Percentiles rank a stretch among this genome's conserved stretches.
phyloP scores from a whole-genome alignment of 2,888 invertebrate genomes.

The Sphaerophoria rueppellii region DNA sequence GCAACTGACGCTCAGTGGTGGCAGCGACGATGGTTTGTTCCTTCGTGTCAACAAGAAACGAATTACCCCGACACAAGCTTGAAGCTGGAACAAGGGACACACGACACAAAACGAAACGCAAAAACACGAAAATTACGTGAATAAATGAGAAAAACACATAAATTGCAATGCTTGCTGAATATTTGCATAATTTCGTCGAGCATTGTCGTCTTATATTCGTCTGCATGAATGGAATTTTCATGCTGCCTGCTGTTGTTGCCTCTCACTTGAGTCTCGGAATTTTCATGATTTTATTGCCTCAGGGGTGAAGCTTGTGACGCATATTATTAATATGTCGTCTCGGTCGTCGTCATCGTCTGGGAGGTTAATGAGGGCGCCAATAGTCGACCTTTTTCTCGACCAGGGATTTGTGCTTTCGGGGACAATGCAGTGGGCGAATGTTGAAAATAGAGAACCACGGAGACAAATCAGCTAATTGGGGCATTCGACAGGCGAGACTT shows the following conservation, averaged over 20 bases:
- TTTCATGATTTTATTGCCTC: not conserved
- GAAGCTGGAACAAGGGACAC: not conserved
- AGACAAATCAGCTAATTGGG: too few relatives aligned
- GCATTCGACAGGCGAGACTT: too few relatives aligned
- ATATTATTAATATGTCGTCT: not conserved
- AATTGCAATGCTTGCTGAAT: conserved; percentile 72
- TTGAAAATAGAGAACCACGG: too few relatives aligned
- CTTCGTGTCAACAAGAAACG: conserved; percentile 68
- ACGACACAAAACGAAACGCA: conserved; percentile 36
- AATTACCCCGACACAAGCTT: conserved; percentile 51
- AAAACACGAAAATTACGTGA: conserved; percentile 71
- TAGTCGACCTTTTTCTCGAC: not conserved
- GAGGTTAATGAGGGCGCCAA: not conserved
- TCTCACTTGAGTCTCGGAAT: not conserved
- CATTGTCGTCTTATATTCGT: conserved; percentile 44
- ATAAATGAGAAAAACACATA: conserved; percentile 71
- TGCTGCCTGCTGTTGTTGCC: not conserved
- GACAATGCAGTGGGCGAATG: too few relatives aligned
- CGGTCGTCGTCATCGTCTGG: too few relatives aligned
- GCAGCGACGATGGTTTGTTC: not conserved
- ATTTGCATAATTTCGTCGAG: conserved; percentile 73
- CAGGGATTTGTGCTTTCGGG: too few relatives aligned
- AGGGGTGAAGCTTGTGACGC: not conserved
- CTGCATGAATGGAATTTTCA: not conserved
- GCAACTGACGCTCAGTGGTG: too few relatives aligned